Percentiles rank a stretch among this genome's conserved stretches.
Evolutionary conservation across 2,797 vertebrate species (phyloP).

Genomic region (Lepus townsendii): DNA sequence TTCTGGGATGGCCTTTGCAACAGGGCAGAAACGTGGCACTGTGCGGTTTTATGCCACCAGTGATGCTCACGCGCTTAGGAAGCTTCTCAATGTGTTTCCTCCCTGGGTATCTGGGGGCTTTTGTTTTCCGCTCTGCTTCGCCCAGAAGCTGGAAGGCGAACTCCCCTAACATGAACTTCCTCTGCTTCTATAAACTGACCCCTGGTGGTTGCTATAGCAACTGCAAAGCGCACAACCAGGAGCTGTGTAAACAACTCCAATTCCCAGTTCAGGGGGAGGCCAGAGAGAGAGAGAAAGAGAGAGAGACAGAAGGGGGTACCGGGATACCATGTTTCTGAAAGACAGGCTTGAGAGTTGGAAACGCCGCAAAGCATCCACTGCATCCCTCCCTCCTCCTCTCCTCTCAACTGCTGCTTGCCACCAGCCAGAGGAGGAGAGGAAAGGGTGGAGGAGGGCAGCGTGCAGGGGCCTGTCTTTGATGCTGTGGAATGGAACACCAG

Average conservation of each 20-base stretch:
- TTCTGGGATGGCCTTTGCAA: conserved; percentile 15
- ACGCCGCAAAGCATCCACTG: conserved; percentile 45
- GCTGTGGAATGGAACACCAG: conserved; percentile 42
- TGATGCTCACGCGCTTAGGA: conserved; percentile 79
- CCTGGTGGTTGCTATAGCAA: conserved; percentile 86
- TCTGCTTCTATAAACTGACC: conserved; percentile 88
- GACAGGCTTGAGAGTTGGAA: conserved; percentile 62
- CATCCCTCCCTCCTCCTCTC: not conserved
- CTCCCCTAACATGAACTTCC: conserved; percentile 88
- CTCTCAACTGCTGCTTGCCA: conserved; percentile 14
- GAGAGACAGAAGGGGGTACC: conserved; percentile 54
- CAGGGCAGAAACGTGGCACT: conserved; percentile 65
- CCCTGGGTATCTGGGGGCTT: conserved; percentile 76
- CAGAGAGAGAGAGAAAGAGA: not conserved
- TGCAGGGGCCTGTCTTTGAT: conserved; percentile 72
- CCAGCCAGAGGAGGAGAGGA: conserved; percentile 53
- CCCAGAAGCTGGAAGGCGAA: conserved; percentile 83
- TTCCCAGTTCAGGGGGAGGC: conserved; percentile 62
- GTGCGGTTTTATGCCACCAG: conserved; percentile 47
- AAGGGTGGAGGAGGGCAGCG: conserved; percentile 68
- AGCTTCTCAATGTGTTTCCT: conserved; percentile 87
- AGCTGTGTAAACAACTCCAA: conserved; percentile 84
- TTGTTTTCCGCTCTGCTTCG: conserved; percentile 85
- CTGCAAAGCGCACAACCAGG: conserved; percentile 70
- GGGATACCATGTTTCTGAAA: conserved; percentile 61